Base-by-base conservation (phyloP, 2,113 vertebrate species). In the Dipodomys merriami region DNA sequence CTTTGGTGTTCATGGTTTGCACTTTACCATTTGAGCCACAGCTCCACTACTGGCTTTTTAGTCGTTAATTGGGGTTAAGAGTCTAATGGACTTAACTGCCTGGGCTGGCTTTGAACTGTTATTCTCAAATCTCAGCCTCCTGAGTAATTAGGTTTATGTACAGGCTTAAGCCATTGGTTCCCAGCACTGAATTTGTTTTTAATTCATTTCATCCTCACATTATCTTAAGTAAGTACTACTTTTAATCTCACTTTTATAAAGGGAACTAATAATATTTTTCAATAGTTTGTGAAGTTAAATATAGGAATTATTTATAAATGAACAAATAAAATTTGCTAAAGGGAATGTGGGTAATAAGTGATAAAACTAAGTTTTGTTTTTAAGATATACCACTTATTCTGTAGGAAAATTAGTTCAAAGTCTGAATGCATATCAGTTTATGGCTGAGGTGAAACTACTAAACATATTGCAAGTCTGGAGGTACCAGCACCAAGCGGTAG, bases 261-360 rank as follows among this genome's bases (percentile, higher is more conserved):
- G 16, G 18, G 16, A 86, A 67, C 20, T 78, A n/a, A 90, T 67
- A 53, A 15, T 76, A 67, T 74, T 74, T 12, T 77, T 12, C 22
- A 93, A 3, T 86, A 88, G 79, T 71, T 25, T 20, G 87, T 77
- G 60, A 0, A 44, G 64, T 78, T 46, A 92, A 74, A 72, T 13
- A 79, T 85, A 20, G 53, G 65, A 85, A 64, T 93, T 88, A 69
- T 90, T 87, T 46, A 84, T 74, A 83, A 57, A 94, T 77, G 84
- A 71, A 18, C 67, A 82, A 78, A 30, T 83, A 78, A 81, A 85
- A 33, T 92, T 77, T 86, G 35, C 33, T 65, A 1, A 69, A 87
- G 30, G 18, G 1, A 57, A 25, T 39, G 78, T 86, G 65, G 9
- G 11, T 49, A 64, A 7, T 85, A 64, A 69, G 25, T 86, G 39